Evolutionary conservation across 2,113 vertebrate species (phyloP).

Genomic region (Dolichallabes microphthalmus): DNA sequence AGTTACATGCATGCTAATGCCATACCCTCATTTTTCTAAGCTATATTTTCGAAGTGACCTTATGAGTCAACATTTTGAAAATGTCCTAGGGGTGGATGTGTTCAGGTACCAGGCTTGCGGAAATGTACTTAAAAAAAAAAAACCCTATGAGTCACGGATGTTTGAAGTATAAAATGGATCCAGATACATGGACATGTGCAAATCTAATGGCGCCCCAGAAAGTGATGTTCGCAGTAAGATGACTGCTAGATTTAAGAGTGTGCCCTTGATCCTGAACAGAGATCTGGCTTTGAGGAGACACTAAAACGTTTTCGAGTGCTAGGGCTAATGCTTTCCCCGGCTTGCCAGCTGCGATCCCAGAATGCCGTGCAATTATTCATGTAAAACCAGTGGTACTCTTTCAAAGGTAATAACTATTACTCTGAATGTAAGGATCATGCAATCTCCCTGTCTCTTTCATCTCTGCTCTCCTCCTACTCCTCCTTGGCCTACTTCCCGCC

Average conservation of each 20-base stretch:
- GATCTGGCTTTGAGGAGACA: neutral
- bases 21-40: too few species aligned
- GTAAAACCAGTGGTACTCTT: constrained; percentile 21
- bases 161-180: neutral
- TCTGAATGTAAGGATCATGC: neutral
- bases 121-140: neutral
- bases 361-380: constrained; percentile 39
- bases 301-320: neutral
- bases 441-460: constrained; percentile 8
- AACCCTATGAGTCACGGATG: neutral
- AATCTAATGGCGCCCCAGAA: neutral
- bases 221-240: neutral
- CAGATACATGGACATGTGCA: neutral
- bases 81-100: neutral
- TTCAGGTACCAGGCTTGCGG: neutral
- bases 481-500: neutral
- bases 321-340: neutral
- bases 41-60: neutral
- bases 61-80: neutral
- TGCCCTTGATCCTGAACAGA: neutral
- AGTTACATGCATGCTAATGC: too few species aligned
- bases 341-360: constrained; percentile 6
- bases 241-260: neutral
- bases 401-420: constrained; percentile 44
- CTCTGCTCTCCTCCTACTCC: neutral